Conservation (phyloP, 2,113 vertebrate genomes). For the Urocynchramus pylzowi region DNA sequence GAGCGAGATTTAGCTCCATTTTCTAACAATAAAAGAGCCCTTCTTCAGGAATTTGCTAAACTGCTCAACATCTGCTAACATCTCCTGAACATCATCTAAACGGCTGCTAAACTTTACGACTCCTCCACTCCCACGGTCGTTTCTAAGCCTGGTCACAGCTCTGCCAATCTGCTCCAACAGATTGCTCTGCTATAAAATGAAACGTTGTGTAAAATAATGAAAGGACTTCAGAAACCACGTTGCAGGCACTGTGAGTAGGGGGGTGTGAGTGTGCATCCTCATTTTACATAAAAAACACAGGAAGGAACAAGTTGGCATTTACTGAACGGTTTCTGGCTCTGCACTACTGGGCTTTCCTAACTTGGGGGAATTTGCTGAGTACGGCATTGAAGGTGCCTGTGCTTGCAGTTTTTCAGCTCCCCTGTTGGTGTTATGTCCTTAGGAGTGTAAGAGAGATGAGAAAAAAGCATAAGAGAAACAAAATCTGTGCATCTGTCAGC, state of each 20-base stretch:
- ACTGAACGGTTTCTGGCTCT: not conserved
- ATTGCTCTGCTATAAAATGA: not conserved
- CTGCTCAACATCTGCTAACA: slow-evolving; percentile 17
- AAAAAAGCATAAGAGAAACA: not conserved
- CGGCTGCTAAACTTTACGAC: not conserved
- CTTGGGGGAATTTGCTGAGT: not conserved
- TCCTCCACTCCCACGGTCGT: not conserved
- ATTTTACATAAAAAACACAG: not conserved
- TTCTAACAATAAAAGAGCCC: not conserved
- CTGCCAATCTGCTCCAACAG: slow-evolving; percentile 5
- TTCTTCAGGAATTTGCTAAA: not conserved
- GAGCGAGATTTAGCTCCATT: not conserved
- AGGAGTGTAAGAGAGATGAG: not conserved
- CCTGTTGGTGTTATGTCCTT: not conserved
- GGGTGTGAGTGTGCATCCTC: not conserved
- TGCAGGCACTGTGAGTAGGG: not conserved
- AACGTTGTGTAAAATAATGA: not conserved
- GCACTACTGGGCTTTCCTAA: not conserved
- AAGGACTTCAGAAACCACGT: not conserved
- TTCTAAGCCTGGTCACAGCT: not conserved
- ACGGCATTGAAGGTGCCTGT: not conserved
- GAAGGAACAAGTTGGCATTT: not conserved
- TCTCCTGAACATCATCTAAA: not conserved
- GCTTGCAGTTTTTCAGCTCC: not conserved
- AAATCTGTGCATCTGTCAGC: not conserved